phyloP scores from a whole-genome alignment of 2,888 invertebrate species.

The Thera britannica region DNA sequence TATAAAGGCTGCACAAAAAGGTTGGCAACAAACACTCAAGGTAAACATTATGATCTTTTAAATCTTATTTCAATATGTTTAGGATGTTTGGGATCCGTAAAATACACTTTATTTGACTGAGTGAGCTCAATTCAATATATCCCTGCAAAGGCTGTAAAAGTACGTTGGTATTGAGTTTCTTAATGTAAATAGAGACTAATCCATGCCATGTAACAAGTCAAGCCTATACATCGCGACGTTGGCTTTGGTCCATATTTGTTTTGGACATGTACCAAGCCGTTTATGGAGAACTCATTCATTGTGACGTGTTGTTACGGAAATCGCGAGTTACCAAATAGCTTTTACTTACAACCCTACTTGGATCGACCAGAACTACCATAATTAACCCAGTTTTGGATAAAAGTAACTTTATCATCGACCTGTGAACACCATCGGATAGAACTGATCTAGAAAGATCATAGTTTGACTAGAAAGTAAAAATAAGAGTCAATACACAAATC shows the following conservation, averaged over 20 bases:
- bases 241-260: slow-evolving; percentile 28
- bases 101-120: not conserved
- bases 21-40: not conserved
- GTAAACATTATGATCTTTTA: not conserved
- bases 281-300: slow-evolving; percentile 26
- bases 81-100: not conserved
- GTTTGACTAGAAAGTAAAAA: too few relatives aligned
- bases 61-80: not conserved
- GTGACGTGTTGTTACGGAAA: slow-evolving; percentile 16
- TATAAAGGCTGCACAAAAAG: slow-evolving; percentile 1
- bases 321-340: slow-evolving; percentile 7
- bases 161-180: slow-evolving; percentile 4
- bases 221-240: slow-evolving; percentile 18
- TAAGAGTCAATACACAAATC: too few relatives aligned
- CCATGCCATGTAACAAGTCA: slow-evolving; percentile 14
- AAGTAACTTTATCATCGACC: too few relatives aligned
- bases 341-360: not conserved
- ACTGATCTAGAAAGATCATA: too few relatives aligned
- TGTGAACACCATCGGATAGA: too few relatives aligned
- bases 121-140: not conserved
- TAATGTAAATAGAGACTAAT: slow-evolving; percentile 7
- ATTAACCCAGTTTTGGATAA: not conserved
- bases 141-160: not conserved
- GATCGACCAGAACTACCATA: not conserved
- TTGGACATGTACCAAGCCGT: slow-evolving; percentile 29